A percentile compares a stretch with the other conserved stretches of the same genome.
Conservation (phyloP, 2,113 vertebrate genomes). For the Thalassoma bifasciatum region DNA sequence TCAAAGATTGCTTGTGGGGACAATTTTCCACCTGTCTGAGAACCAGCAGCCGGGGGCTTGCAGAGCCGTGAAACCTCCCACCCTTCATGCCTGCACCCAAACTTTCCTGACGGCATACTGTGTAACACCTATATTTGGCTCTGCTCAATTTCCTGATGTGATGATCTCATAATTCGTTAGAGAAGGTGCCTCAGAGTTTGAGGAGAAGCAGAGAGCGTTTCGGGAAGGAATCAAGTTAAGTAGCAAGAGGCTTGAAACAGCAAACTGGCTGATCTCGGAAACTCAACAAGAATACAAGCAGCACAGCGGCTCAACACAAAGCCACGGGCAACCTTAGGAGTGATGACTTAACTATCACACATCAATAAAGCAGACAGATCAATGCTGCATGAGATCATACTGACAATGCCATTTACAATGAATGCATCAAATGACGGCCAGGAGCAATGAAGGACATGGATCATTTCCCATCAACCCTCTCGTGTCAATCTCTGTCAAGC, state of each 20-base stretch:
- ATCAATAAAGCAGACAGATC: constrained; percentile 52
- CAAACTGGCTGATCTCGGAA: not conserved
- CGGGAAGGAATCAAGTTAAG: not conserved
- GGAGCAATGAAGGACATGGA: constrained; percentile 18
- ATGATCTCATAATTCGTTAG: constrained; percentile 11
- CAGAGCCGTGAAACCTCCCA: constrained; percentile 33
- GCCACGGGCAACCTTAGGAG: constrained; percentile 8
- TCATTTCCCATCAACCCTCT: constrained; percentile 22
- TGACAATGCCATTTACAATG: constrained; percentile 57
- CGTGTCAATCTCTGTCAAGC: constrained; percentile 21
- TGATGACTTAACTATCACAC: constrained; percentile 37
- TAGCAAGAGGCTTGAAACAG: not conserved
- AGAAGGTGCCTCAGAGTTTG: not conserved
- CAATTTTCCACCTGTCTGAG: constrained; percentile 69
- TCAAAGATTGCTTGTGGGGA: constrained; percentile 57
- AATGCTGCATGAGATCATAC: constrained; percentile 37
- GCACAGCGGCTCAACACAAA: constrained; percentile 9
- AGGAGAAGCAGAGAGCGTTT: not conserved
- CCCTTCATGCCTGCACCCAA: constrained; percentile 15
- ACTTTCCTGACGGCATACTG: not conserved
- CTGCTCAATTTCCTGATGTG: constrained; percentile 11
- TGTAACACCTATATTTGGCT: constrained; percentile 2
- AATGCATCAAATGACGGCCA: constrained; percentile 41
- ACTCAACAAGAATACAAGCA: constrained; percentile 25
- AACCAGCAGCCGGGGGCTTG: constrained; percentile 26